Conservation (phyloP, 1,140 invertebrate species). For the Pachypeltis micranthus region DNA sequence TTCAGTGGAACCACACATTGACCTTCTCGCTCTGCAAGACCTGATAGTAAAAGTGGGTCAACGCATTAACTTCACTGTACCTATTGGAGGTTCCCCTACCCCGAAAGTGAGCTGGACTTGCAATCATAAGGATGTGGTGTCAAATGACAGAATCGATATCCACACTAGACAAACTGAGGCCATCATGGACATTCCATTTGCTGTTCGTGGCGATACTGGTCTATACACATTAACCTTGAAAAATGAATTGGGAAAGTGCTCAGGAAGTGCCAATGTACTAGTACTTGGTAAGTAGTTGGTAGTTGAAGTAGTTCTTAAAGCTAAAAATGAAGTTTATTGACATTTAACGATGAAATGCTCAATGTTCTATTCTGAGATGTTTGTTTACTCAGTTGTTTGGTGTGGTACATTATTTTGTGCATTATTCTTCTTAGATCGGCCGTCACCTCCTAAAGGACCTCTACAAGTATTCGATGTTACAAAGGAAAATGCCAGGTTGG, state of each 20-base stretch:
- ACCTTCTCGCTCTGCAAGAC: conserved; percentile 67
- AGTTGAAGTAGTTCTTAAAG: too few species aligned
- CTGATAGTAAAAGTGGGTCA: conserved; percentile 81
- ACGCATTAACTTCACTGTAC: conserved; percentile 75
- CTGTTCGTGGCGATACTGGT: conserved; percentile 67
- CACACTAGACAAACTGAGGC: conserved; percentile 61
- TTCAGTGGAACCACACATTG: conserved; percentile 67
- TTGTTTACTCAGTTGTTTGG: background rate
- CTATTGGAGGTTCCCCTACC: conserved; percentile 72
- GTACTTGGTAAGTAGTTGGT: conserved; percentile 50
- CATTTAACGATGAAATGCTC: background rate
- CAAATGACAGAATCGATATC: conserved; percentile 53
- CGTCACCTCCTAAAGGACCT: conserved; percentile 74
- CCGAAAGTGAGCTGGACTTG: conserved; percentile 80
- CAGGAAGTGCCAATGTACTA: conserved; percentile 72
- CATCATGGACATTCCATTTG: conserved; percentile 75
- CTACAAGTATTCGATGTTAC: conserved; percentile 73
- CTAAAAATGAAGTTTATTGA: background rate
- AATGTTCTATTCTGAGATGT: background rate
- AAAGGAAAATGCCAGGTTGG: conserved; percentile 75
- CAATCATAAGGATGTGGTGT: conserved; percentile 60
- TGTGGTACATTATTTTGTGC: background rate
- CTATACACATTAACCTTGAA: conserved; percentile 72
- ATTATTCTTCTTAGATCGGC: conserved; percentile 49
- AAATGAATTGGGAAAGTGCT: conserved; percentile 70